Evolutionary conservation across 2,797 vertebrate species (phyloP), one percentile per base, ranked within the genome.

Genomic region (Taeniopygia guttata): DNA sequence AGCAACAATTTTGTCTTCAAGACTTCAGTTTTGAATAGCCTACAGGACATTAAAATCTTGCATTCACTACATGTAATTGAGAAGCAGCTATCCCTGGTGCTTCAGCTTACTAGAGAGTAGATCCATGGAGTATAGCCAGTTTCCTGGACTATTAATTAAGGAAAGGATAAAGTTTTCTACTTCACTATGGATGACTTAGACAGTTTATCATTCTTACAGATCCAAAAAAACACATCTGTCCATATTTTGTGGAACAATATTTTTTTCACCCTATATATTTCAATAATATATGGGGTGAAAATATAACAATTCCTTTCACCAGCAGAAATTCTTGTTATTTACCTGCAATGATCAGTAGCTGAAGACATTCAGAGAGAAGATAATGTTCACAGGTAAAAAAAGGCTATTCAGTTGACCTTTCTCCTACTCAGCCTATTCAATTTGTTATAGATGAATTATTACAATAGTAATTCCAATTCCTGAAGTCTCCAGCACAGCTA

Each of bases 1-100:
- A 59, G 25, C 42, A 76, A 56, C 30, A 88, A 62, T 96, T 97
- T 97, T 91, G 49, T 87, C 52, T 76, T 85, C 52, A 64, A 74
- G 88, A 83, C 25, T 92, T 96, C 62, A 88, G 32, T 72, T 82
- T 69, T 58, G 78, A 86, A 70, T 60, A 91, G 74, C 38, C 77
- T 82, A 46, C 18, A 21, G 60, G 72, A 54, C 48, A 74, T 49
- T 64, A 59, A 89, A 75, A 69, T 42, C 27, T 34, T 69, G 52
- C 19, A 54, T 82, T 96, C 36, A 21, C 48, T 54, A 3, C 15
- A 15, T 66, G 68, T 60, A 93, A 77, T 27, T 52, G 38, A 73
- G 82, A 90, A 90, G 68, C 76, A 45, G 51, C 21, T 7, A 80
- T 36, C 43, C 51, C 70, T 59, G 59, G 48, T 87, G 58, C 79